Evolutionary conservation across 2,113 vertebrate genomes (phyloP), one percentile per base, ranked within the genome.

Genomic region (Eubucco bourcierii): DNA sequence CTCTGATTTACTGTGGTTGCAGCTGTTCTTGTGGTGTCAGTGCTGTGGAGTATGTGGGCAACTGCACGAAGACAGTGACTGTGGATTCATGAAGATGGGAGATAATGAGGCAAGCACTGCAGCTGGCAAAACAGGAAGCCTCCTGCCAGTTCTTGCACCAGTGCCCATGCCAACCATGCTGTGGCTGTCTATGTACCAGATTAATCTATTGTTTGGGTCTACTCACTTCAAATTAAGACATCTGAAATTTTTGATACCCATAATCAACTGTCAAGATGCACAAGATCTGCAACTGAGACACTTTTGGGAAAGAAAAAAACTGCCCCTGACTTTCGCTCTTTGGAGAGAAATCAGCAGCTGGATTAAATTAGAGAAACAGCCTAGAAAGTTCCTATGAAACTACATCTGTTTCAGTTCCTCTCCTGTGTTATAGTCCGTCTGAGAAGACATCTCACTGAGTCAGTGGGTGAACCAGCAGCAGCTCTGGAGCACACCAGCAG

Each of bases 381-480:
- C 29, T 39, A 59, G 44, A 74, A 82, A 63, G 41, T 68, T 87
- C 56, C 56, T 52, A 2, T 46, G 72, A 78, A 91, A 76, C 65
- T 77, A 50, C 46, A 64, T 52, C 34, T 76, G 29, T 76, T 25
- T 61, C 50, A 52, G 24, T 91, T 89, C 80, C 55, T 71, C 71
- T 87, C 28, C 41, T n/a, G 28, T 0, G 0, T 19, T 63, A 14
- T 7, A 29, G 16, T 63, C 34, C 0, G 0, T 19, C 29, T 83
- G 56, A 77, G 67, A 67, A 60, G 24, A 27, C 28, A 29, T 46
- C 34, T 60, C 6, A 4, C 59, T 63, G 73, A 31, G 46, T 68
- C 39, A 59, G 67, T 31, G 64, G 29, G 25, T 58, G 67, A 61
- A 75, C 58, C 56, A 80, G 31, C 74, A 56, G 44, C 0, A 3